Evolutionary conservation across 2,113 vertebrate species (phyloP), one percentile per base, ranked within the genome.

Genomic region (Tragelaphus scriptus): DNA sequence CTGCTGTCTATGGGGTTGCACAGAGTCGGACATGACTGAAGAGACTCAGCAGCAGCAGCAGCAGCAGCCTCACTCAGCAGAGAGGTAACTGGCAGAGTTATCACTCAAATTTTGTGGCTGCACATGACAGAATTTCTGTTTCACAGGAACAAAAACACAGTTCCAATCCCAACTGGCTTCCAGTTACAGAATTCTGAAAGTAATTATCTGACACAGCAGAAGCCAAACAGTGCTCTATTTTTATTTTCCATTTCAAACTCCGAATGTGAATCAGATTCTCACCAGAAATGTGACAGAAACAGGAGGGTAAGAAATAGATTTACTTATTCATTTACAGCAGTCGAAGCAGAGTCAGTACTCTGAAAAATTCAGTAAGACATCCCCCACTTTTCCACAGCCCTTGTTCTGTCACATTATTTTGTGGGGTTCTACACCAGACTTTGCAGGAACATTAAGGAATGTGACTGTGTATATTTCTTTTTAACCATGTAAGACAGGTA

Each of bases 121-220:
- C 84, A 85, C 79, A 91, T 26, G 87, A 95, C 86, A 96, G 88
- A 87, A 96, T 88, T 97, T 93, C 86, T 95, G 61, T 93, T 97
- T 94, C 97, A 84, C 49, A 85, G 89, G 87, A 96, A 91, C 63
- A 95, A 80, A 97, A 97, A 77, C 94, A 92, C 79, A 91, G 53
- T 51, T 92, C 75, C 96, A 81, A 21, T 91, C 91, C 61, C 96
- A 94, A 95, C 0, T 96, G 94, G 95, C 63, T 96, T 97, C 86
- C 80, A 90, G 95, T 95, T 96, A 92, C 93, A 97, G 96, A 97
- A 85, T 97, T 97, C 93, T 68, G 88, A 97, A 96, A 97, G 95
- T 92, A 97, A 98, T 97, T 98, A 97, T 98, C 93, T 97, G 97
- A 97, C 97, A 93, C 97, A 97, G 96, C 96, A 90, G 95, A 97